Evolutionary conservation across 1,140 invertebrate genomes (phyloP).

Genomic region (Papilio helenus): DNA sequence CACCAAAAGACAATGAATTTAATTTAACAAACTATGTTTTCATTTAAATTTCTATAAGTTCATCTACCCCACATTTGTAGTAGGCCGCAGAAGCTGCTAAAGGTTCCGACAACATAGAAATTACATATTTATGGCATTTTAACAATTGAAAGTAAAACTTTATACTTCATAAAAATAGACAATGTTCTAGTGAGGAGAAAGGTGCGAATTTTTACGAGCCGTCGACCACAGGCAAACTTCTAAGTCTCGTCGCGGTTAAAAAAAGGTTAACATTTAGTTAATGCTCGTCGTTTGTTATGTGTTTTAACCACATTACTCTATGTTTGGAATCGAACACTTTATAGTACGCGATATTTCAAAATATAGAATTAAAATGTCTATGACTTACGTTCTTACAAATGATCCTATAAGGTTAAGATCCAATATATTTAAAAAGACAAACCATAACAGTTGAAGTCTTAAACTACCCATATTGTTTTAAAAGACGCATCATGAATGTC

Average conservation of each 20-base stretch:
- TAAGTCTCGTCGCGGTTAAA: conserved; percentile 59
- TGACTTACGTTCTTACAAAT: too few species aligned
- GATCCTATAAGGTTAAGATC: neutral
- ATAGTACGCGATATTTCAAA: conserved; percentile 9
- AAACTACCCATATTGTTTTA: neutral
- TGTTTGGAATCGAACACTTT: conserved; percentile 12
- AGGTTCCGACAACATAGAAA: conserved; percentile 29
- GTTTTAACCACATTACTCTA: conserved; percentile 39
- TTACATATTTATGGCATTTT: conserved; percentile 36
- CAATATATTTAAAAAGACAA: neutral
- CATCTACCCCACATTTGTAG: conserved; percentile 4
- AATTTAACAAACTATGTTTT: neutral
- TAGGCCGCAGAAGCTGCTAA: conserved; percentile 28
- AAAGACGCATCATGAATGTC: neutral
- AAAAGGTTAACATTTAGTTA: conserved; percentile 47
- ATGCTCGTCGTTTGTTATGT: conserved; percentile 41
- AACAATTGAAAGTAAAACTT: conserved; percentile 52
- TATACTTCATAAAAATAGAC: conserved; percentile 59
- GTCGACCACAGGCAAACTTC: conserved; percentile 53
- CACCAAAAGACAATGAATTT: neutral
- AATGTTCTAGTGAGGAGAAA: conserved; percentile 60
- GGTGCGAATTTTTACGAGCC: conserved; percentile 63
- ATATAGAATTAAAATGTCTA: neutral
- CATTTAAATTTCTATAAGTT: neutral
- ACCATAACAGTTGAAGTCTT: neutral